These are phyloP conservation scores for Brachionus sp. DNA, from an alignment of 1,140 invertebrate genomes.

Conservation along the genomic window DNA sequence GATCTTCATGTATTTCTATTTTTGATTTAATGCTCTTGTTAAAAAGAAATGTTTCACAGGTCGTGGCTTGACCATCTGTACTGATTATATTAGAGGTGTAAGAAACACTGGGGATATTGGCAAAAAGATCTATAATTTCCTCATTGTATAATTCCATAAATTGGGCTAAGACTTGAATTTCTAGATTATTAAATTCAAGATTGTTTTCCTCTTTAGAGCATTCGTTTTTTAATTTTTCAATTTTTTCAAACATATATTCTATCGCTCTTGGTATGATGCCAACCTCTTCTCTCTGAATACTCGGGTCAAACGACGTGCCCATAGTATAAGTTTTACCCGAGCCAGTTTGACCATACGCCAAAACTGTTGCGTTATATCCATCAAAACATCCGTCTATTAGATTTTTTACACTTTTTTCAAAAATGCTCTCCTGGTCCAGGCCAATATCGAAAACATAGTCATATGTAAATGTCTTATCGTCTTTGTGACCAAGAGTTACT, in stretches of 20 bases:
- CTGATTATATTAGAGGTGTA: neutral
- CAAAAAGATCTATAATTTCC: slow-evolving; percentile 34
- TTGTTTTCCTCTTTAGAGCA: slow-evolving; percentile 22
- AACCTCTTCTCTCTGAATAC: neutral
- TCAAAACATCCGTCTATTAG: slow-evolving; percentile 66
- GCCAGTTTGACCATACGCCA: slow-evolving; percentile 74
- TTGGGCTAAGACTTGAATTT: slow-evolving; percentile 28
- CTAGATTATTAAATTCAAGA: slow-evolving; percentile 34
- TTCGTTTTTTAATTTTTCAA: slow-evolving; percentile 29
- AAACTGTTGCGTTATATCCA: slow-evolving; percentile 59
- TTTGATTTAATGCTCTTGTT: slow-evolving; percentile 15
- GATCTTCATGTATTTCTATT: slow-evolving; percentile 44
- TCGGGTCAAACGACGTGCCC: slow-evolving; percentile 51
- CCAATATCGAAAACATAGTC: slow-evolving; percentile 76
- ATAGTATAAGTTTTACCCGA: slow-evolving; percentile 78
- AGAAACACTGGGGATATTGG: neutral
- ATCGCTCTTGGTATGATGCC: slow-evolving; percentile 38
- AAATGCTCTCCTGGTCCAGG: slow-evolving; percentile 70
- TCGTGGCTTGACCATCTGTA: neutral
- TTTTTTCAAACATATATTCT: slow-evolving; percentile 19
- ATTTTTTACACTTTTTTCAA: slow-evolving; percentile 69
- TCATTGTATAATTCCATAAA: slow-evolving; percentile 46
- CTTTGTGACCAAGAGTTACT: slow-evolving; percentile 57
- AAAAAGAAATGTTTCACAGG: neutral
- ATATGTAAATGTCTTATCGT: slow-evolving; percentile 77